These are phyloP conservation scores for Rhopalosiphum maidis DNA, from an alignment of 1,140 invertebrate species.

Conservation along the genomic window DNA sequence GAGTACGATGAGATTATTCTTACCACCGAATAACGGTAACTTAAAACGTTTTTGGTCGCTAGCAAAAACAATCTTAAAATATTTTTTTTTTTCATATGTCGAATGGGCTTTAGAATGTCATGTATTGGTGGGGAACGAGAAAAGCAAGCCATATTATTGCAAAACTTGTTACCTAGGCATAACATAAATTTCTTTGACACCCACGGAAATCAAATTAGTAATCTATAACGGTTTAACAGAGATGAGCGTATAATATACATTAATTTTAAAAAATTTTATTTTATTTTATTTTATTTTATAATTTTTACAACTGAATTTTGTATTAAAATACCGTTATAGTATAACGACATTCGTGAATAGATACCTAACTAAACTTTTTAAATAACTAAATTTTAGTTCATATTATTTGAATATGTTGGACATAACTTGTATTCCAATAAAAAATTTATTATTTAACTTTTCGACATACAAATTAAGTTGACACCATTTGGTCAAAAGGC, in stretches of 20 bases:
- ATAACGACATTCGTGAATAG: not conserved
- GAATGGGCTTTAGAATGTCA: not conserved
- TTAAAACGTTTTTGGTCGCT: not conserved
- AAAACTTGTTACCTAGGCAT: not conserved
- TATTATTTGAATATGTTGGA: not conserved
- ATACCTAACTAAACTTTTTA: not conserved
- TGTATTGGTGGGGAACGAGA: not conserved
- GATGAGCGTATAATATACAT: not conserved
- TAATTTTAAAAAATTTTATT: not conserved
- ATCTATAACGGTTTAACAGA: not conserved
- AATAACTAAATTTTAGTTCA: not conserved
- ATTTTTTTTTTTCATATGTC: not conserved
- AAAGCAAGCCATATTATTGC: not conserved
- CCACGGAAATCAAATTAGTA: not conserved
- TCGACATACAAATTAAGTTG: not conserved
- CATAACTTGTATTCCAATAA: not conserved
- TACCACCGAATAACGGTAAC: not conserved
- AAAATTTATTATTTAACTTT: not conserved
- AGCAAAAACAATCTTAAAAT: not conserved
- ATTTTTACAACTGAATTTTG: not conserved
- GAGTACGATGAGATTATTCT: not conserved
- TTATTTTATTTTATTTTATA: not conserved
- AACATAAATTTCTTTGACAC: not conserved
- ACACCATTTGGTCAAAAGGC: not conserved
- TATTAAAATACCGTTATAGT: not conserved